Conservation (phyloP, 2,797 vertebrate genomes). For the Rhinella marina region DNA sequence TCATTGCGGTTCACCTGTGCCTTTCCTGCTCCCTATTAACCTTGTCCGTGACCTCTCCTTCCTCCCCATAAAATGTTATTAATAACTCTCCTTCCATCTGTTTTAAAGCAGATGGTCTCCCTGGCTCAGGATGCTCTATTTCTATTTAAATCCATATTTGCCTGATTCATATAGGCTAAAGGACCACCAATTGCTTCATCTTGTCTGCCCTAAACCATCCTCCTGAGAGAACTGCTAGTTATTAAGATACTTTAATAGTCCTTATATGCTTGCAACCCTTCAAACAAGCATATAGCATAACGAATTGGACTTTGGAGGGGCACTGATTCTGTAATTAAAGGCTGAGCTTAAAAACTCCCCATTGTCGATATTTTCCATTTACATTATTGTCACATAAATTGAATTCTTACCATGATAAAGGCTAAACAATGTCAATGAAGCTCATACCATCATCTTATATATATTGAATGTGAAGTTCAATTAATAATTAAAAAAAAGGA, state of each 20-base stretch:
- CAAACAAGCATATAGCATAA: conserved; percentile 28
- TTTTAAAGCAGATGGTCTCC: conserved; percentile 52
- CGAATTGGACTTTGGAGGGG: conserved; percentile 22
- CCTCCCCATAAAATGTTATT: conserved; percentile 21
- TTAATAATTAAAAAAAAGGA: neutral
- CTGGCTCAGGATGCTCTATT: conserved; percentile 28
- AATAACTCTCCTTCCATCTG: conserved; percentile 56
- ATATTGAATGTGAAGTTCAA: neutral
- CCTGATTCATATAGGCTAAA: conserved; percentile 21
- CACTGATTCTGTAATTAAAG: conserved; percentile 31
- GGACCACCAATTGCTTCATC: neutral
- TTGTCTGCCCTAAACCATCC: conserved; percentile 38
- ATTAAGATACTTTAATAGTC: conserved; percentile 24
- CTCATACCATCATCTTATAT: neutral
- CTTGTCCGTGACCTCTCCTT: conserved; percentile 48
- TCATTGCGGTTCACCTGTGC: conserved; percentile 38
- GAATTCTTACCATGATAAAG: neutral
- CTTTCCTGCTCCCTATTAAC: conserved; percentile 43
- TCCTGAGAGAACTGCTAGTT: neutral
- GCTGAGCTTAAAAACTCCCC: conserved; percentile 30
- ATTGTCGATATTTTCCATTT: conserved; percentile 17
- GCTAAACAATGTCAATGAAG: neutral
- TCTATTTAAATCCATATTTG: conserved; percentile 10
- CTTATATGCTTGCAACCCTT: conserved; percentile 36
- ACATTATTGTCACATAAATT: conserved; percentile 27